Percentiles rank a stretch among this genome's conserved stretches.
Evolutionary conservation across 2,797 vertebrate genomes (phyloP).

Genomic region (Fratercula arctica): DNA sequence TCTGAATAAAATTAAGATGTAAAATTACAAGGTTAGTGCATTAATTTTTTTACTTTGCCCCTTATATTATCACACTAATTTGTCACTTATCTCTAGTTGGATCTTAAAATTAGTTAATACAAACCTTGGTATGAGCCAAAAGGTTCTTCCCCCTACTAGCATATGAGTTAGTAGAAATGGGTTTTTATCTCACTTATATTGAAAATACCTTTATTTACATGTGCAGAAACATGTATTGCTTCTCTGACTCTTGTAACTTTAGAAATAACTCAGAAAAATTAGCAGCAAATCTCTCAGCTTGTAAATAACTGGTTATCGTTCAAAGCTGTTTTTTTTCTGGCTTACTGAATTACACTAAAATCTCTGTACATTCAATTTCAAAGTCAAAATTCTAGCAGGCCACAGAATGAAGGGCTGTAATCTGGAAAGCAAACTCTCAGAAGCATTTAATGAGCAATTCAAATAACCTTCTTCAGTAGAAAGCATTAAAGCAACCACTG

Average conservation of each 20-base stretch:
- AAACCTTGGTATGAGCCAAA: neutral
- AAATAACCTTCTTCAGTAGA: neutral
- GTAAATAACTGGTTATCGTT: neutral
- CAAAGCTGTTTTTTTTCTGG: neutral
- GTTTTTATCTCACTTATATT: neutral
- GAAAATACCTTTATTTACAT: neutral
- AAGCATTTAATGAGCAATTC: neutral
- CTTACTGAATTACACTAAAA: neutral
- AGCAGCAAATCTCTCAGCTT: neutral
- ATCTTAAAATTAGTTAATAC: neutral
- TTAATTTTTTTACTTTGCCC: neutral
- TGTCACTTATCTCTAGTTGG: neutral
- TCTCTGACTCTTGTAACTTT: neutral
- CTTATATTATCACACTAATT: neutral
- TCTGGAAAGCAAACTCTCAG: neutral
- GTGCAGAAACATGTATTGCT: neutral
- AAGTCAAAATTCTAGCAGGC: neutral
- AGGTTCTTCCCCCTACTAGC: neutral
- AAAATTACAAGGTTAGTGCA: constrained; percentile 37
- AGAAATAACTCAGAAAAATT: neutral
- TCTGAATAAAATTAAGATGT: constrained; percentile 68
- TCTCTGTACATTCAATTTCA: neutral
- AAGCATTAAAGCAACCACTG: neutral
- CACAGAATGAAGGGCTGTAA: neutral
- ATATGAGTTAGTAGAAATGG: neutral